Evolutionary conservation across 2,888 invertebrate genomes (phyloP), one percentile per base, ranked within the genome.

Genomic region (Encarsia formosa): DNA sequence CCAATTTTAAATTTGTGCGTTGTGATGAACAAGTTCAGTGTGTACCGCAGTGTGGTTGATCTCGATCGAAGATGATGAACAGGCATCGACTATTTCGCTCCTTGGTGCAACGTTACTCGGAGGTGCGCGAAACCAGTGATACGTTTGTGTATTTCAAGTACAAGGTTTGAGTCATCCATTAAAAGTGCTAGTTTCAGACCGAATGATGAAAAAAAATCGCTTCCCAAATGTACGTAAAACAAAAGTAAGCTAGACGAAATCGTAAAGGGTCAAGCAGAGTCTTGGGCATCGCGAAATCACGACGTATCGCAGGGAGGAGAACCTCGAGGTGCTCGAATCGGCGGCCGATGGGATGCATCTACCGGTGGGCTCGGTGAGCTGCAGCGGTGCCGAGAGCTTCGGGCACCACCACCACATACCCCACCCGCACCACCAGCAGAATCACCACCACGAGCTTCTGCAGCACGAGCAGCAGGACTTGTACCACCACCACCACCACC

Each of bases 271-370:
- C 15, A n/a, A 15, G 34, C 4, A 26, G 4, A 6, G 2, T 13
- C 13, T 4, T 16, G 31, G 15, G 20, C 24, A 53, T 13, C 34
- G 18, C 13, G 5, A 18, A 29, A 16, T 19, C 24, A 53, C 37
- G 45, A 49, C 26, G 45, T 49, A 49, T 18, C 34, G 45, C 9
- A 11, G 26, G 23, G 23, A 26, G 41, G 40, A 13, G 16, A 56
- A 56, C 59, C 60, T 59, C 56, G 61, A 62, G 59, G 63, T 61
- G 56, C 59, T 62, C n/a, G n/a, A n/a, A n/a, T n/a, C n/a, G 63
- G 58, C 66, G 62, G 70, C 68, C 67, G 68, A 72, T 72, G 73
- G 73, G 70, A 73, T 74, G 73, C 73, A 74, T 74, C 73, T 73
- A 62, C 72, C 73, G 68, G 73, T 73, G 70, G 73, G 71, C 59